These are phyloP conservation scores for Gasterosteus nipponicus DNA, from an alignment of 2,113 vertebrate species.

Conservation along the genomic window DNA sequence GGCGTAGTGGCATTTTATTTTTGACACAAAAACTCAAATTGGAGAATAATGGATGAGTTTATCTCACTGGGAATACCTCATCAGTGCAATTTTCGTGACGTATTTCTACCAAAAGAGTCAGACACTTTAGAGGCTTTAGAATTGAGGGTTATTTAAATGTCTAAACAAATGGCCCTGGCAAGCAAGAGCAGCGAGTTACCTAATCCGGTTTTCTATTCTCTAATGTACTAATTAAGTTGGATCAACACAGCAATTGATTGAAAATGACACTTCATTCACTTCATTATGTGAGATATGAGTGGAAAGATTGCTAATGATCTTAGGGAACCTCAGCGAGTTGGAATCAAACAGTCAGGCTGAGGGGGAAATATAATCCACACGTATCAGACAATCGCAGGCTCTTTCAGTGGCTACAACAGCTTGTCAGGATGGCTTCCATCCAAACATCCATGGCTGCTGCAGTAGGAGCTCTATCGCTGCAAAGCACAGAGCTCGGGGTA, in stretches of 20 bases:
- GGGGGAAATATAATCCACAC: constrained; percentile 61
- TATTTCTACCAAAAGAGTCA: background rate
- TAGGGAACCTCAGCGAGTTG: constrained; percentile 64
- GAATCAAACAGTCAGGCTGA: constrained; percentile 60
- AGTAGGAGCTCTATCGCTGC: constrained; percentile 31
- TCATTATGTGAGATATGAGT: constrained; percentile 75
- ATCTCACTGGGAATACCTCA: constrained; percentile 1
- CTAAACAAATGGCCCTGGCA: constrained; percentile 58
- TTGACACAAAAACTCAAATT: background rate
- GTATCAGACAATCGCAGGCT: constrained; percentile 66
- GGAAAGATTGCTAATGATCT: constrained; percentile 77
- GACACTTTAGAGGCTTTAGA: background rate
- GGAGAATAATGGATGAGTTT: constrained; percentile 31
- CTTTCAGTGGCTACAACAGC: constrained; percentile 53
- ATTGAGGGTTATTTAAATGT: constrained; percentile 47
- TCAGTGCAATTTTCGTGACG: background rate
- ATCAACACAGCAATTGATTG: constrained; percentile 75
- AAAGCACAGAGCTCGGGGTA: constrained; percentile 29
- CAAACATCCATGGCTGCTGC: constrained; percentile 62
- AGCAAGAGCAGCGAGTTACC: constrained; percentile 58
- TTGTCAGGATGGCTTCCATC: constrained; percentile 59
- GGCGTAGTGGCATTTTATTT: too few species aligned
- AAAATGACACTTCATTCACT: constrained; percentile 75
- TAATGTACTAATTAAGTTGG: constrained; percentile 78
- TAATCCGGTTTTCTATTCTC: constrained; percentile 71